These are phyloP conservation scores for Vicugna pacos DNA, from an alignment of 2,113 vertebrate genomes.

Conservation along the genomic window DNA sequence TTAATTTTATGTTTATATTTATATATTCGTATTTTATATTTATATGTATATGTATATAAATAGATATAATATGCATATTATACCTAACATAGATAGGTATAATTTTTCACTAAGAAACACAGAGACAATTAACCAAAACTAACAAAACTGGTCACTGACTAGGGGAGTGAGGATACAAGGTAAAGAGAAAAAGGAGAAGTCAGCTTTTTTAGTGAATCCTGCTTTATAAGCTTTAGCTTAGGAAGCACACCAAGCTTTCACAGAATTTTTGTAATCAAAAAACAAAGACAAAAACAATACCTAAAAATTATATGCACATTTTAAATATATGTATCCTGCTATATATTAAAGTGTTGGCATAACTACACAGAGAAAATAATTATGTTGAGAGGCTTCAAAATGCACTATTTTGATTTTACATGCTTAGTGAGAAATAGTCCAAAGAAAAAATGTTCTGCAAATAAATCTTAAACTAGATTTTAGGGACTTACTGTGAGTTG, in stretches of 20 bases:
- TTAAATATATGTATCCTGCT: not conserved
- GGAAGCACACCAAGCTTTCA: not conserved
- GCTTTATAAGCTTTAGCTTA: conserved; percentile 27
- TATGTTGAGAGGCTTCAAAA: not conserved
- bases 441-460: not conserved
- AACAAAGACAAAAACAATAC: not conserved
- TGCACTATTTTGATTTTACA: not conserved
- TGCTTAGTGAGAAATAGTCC: not conserved
- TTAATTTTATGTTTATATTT: no score
- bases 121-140: conserved; percentile 1
- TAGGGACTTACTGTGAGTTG: not conserved
- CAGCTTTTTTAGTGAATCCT: not conserved
- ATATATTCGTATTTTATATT: no score
- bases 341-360: not conserved
- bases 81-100: not conserved
- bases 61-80: no score
- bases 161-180: not conserved
- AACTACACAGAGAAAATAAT: conserved; percentile 9
- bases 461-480: not conserved
- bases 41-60: not conserved
- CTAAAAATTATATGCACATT: not conserved
- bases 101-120: not conserved
- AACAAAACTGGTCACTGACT: not conserved
- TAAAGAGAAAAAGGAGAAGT: not conserved
- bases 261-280: not conserved